Conservation (phyloP, 2,113 vertebrate species). For the Clarias macrocephalus region DNA sequence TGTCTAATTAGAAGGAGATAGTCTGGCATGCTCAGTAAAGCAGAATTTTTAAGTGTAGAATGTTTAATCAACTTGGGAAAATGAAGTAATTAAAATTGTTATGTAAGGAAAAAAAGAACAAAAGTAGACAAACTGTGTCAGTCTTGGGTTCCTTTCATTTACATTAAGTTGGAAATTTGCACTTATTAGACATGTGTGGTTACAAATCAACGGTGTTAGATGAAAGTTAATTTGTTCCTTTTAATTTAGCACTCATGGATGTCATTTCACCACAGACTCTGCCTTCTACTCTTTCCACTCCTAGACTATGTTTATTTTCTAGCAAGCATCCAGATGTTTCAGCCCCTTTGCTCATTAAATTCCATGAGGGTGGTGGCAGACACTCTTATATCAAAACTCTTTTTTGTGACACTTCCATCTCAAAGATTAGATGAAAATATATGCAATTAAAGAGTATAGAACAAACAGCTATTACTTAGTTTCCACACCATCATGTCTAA, state of each 20-base stretch:
- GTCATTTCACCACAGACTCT: not conserved
- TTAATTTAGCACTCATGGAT: not conserved
- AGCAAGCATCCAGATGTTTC: conserved; percentile 18
- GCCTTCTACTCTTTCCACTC: not conserved
- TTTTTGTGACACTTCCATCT: conserved; percentile 12
- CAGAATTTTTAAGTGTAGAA: not conserved
- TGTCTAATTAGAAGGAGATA: conserved; percentile 11
- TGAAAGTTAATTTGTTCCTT: not conserved
- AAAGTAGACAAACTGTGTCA: not conserved
- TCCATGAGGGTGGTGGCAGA: conserved; percentile 19
- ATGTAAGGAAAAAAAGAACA: not conserved
- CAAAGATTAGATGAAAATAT: conserved; percentile 48
- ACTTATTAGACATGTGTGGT: not conserved
- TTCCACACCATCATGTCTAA: conserved; percentile 47
- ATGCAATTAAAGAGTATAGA: conserved; percentile 50
- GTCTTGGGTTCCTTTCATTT: not conserved
- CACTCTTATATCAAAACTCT: conserved; percentile 30
- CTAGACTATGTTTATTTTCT: conserved; percentile 9
- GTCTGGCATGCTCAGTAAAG: conserved; percentile 3
- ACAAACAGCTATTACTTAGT: conserved; percentile 50
- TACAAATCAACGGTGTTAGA: not conserved
- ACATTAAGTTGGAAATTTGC: not conserved
- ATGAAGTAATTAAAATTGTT: not conserved
- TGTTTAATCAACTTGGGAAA: not conserved
- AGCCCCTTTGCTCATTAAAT: conserved; percentile 19